Base-by-base conservation (phyloP, 1,140 invertebrate species). In the Camponotus floridanus region DNA sequence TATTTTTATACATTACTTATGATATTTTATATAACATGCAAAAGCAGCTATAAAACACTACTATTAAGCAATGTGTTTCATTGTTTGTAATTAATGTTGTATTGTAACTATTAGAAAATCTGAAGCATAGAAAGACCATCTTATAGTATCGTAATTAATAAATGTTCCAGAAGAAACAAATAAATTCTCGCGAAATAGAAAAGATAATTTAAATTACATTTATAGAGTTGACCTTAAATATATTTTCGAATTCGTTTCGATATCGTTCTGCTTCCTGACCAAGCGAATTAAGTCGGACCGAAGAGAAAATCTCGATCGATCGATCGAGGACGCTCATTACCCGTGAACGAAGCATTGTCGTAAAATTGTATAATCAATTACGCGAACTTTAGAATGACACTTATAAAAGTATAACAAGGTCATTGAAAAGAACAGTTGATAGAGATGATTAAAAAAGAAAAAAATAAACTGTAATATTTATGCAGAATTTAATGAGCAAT, bases 301-400 rank as follows among this genome's bases (percentile, higher is more conserved):
- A 48, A 70, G 18, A 15, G 42, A 83, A 85, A 88, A 64, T n/a
- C 45, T 64, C 36, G 71, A 79, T 79, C 39, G 71, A 67, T 39
- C 42, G 42, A 76, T 78, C 59, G 76, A 86, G 83, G 68, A 91
- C 86, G 64, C 73, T 86, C 88, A 91, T 91, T 91, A 89, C 76
- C 76, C 39, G 81, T 45, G 70, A 68, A 89, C 45, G 33, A 65
- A 36, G 64, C 62, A 81, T 91, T 71, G 61, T 90, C 78, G 86
- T 80, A 84, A 90, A 90, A 90, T 90, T 88, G 86, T 62, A 80
- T 64, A 89, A 89, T 80, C 76, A 90, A 89, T 90, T 85, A 70
- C 51, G 21, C 18, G 45, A 61, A 21, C 39, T 21, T 31, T 62
- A 31, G 76, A 80, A 89, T 64, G 85, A 80, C 67, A 76, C 62